phyloP scores from a whole-genome alignment of 2,113 vertebrate genomes.

The Peucedramus taeniatus region DNA sequence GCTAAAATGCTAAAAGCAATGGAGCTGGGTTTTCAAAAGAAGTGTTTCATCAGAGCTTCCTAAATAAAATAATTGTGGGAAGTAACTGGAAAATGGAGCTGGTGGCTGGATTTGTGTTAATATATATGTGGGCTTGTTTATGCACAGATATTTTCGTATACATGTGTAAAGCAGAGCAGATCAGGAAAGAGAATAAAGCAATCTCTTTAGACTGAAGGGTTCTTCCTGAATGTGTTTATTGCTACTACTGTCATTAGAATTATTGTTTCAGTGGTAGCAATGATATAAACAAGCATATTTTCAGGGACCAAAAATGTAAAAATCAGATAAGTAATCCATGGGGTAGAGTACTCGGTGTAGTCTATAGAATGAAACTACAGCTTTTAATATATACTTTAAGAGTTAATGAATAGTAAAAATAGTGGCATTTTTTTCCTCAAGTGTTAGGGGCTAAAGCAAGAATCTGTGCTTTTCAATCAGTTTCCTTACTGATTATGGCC shows the following conservation, averaged over 20 bases:
- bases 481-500: background rate
- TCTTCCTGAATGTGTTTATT: background rate
- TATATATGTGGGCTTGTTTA: background rate
- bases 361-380: background rate
- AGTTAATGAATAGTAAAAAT: background rate
- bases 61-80: slow-evolving; percentile 18
- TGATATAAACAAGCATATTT: background rate
- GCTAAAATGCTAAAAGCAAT: slow-evolving; percentile 38
- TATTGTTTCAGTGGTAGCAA: background rate
- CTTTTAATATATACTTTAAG: background rate
- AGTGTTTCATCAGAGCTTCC: slow-evolving; percentile 29
- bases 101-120: background rate
- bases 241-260: background rate
- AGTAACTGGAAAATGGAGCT: background rate
- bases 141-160: background rate
- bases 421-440: background rate
- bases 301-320: background rate
- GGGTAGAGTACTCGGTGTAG: background rate
- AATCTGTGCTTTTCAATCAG: background rate
- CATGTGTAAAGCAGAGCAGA: background rate
- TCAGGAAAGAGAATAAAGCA: background rate
- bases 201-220: background rate
- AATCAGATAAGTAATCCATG: background rate
- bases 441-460: background rate
- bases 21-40: slow-evolving; percentile 1